These are phyloP conservation scores for Sphaeridia pumilis DNA, from an alignment of 2,888 invertebrate species.

Conservation along the genomic window DNA sequence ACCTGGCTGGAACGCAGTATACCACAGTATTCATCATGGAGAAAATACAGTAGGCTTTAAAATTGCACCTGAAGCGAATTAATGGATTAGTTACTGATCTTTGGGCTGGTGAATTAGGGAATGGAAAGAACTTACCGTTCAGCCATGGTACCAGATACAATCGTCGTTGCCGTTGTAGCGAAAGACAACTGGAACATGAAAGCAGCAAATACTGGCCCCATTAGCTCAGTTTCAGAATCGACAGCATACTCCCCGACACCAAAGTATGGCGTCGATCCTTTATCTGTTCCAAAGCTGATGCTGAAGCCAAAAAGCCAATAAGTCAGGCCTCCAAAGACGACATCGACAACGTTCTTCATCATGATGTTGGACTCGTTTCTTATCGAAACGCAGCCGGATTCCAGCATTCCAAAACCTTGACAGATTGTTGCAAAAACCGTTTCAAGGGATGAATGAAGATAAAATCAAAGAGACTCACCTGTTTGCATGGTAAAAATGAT, in stretches of 20 bases:
- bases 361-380: constrained; percentile 44
- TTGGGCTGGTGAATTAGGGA: not conserved
- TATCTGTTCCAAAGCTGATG: constrained; percentile 38
- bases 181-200: constrained; percentile 36
- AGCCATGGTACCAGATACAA: constrained; percentile 42
- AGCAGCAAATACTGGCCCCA: constrained; percentile 35
- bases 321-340: constrained; percentile 43
- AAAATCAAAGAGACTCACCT: constrained; percentile 26
- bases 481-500: constrained; percentile 41
- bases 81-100: not conserved
- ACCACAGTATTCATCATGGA: constrained; percentile 41
- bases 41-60: constrained; percentile 41
- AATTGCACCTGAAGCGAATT: constrained; percentile 30
- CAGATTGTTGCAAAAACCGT: not conserved
- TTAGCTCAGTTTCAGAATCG: constrained; percentile 37
- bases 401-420: constrained; percentile 42
- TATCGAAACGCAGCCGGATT: constrained; percentile 40
- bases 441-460: not conserved
- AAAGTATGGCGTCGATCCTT: constrained; percentile 38
- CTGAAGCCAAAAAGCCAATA: constrained; percentile 43
- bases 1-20: constrained; percentile 40
- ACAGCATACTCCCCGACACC: constrained; percentile 42
- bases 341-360: constrained; percentile 43
- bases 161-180: constrained; percentile 40
- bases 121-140: constrained; percentile 37